phyloP scores from a whole-genome alignment of 2,888 invertebrate genomes.

The Eupelmus urozonus region DNA sequence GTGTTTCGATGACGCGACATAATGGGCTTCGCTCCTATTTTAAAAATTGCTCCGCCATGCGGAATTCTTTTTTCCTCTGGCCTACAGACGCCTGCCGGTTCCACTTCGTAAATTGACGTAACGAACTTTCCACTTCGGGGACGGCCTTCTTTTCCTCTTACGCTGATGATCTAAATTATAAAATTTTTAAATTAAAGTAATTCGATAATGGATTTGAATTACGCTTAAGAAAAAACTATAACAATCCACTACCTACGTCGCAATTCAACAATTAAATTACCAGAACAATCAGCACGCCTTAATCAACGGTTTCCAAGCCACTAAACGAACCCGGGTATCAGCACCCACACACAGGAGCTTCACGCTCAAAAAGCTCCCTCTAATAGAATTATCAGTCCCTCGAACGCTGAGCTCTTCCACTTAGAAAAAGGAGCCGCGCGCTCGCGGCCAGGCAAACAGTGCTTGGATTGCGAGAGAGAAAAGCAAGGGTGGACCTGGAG shows the following conservation, averaged over 20 bases:
- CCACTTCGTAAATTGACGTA: constrained; percentile 37
- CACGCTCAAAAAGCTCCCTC: constrained; percentile 4
- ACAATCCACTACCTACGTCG: too few species aligned
- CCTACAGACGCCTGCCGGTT: neutral
- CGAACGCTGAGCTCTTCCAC: neutral
- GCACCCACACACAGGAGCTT: too few species aligned
- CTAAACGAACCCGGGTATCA: neutral
- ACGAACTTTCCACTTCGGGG: constrained; percentile 14
- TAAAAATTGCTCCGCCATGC: constrained; percentile 27
- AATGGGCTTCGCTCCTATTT: constrained; percentile 4
- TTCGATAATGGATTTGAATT: too few species aligned
- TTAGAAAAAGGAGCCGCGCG: neutral
- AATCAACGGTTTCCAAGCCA: too few species aligned
- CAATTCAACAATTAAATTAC: too few species aligned
- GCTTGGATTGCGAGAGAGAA: constrained; percentile 4
- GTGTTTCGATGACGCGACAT: constrained; percentile 43
- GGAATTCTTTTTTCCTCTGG: neutral
- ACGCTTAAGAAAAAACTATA: too few species aligned
- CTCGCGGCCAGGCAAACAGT: neutral
- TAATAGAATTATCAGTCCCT: constrained; percentile 6
- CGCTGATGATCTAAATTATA: too few species aligned
- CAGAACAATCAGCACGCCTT: too few species aligned
- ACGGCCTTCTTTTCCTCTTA: too few species aligned
- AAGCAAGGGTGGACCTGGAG: neutral
- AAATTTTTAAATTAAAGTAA: too few species aligned